Evolutionary conservation across 1,140 invertebrate species (phyloP), one percentile per base, ranked within the genome.

Genomic region (Adelges cooleyi): DNA sequence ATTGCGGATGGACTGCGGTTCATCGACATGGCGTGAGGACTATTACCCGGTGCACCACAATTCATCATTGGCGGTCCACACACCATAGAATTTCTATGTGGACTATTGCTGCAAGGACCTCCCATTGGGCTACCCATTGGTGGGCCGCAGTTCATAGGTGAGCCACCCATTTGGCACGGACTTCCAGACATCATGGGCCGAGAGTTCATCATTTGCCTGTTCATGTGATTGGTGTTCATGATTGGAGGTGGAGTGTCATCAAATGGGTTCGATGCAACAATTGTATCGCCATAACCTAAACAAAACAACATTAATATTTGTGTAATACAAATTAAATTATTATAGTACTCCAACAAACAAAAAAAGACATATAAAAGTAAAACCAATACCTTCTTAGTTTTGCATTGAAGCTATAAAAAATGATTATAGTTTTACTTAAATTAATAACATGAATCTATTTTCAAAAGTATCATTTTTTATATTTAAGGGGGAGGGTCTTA

Each of bases 241-340:
- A 76, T 79, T 76, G 70, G 82, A 71, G 76, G 84, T 22, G 90
- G 89, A 11, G 86, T 89, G 72, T 97, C 93, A 76, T 97, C 93
- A 77, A 97, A 95, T 25, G 92, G 92, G 78, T 95, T 95, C 62
- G 89, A 92, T 36, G 91, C 92, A 67, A 95, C 84, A 72, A 96
- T 92, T 48, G 91, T 94, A 72, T 95, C 91, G 42, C 90, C 91
- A 76, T 90, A 93, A 54, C 89, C 76, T 73, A 71, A 68, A 62
- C 65, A 49, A 36, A 25, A 11, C 33, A 25, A 17, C 5, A 27
- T 17, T 66, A 1, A 5, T 25, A 36, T 38, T 25, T 13, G 50
- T 13, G 22, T 11, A 52, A 52, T n/a, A n/a, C n/a, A n/a, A n/a
- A n/a, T n/a, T n/a, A n/a, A n/a, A n/a, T n/a, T n/a, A n/a, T n/a